Base-by-base conservation (phyloP, 2,797 vertebrate species). In the Strix occidentalis region DNA sequence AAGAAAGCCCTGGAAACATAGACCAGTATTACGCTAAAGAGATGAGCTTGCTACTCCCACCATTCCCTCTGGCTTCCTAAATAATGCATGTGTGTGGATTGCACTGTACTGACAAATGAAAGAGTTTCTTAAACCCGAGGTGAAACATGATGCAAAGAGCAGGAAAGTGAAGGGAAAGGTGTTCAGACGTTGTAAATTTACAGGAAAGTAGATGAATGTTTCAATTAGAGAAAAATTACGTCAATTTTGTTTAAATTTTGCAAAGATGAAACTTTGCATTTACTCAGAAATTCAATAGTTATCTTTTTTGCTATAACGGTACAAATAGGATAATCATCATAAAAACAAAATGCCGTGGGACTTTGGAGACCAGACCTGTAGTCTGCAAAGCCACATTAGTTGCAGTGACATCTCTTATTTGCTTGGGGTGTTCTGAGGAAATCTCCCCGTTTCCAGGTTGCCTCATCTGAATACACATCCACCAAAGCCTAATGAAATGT, bases 101-200 rank as follows among this genome's bases (percentile, higher is more conserved):
- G 8, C 33, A 29, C 43, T 43, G 29, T 9, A 57, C 8, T 1
- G 8, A 75, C 13, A 84, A 75, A 56, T 6, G 7, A 43, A 75
- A 31, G 6, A 29, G 9, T 20, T 82, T 58, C 66, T 79, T 17
- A 61, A 90, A 88, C n/a, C 6, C 10, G 3, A 4, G 25, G n/a
- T 60, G 25, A 74, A 66, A 75, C 9, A 11, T 0, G 0, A n/a
- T 41, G n/a, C 2, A 41, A 86, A 71, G 18, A 53, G 16, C 19
- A 57, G 41, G 29, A 72, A 57, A 61, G 18, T 17, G 60, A 78
- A 68, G 46, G 16, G 28, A 77, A 71, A 81, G 5, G 33, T 61
- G 33, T 35, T 66, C 31, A 48, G 35, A 15, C 19, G 31, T 7
- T 0, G 2, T 5, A 16, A 20, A 58, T 13, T n/a, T 70, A 39